Percentiles rank a stretch among this genome's conserved stretches.
Evolutionary conservation across 2,888 invertebrate genomes (phyloP).

Genomic region (Amblyjoppa fuscipennis): DNA sequence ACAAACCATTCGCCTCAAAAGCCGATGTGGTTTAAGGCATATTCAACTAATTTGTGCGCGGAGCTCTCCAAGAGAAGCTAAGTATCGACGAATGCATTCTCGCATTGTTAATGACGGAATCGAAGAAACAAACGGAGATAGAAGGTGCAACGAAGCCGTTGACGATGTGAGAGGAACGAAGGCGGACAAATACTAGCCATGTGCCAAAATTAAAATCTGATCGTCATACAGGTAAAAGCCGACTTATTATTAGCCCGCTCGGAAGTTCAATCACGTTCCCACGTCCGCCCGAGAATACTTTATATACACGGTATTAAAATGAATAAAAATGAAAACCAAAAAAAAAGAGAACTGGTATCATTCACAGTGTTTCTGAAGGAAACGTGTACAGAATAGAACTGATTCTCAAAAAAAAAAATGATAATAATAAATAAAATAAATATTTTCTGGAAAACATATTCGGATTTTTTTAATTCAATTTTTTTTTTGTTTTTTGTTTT

Average conservation of each 20-base stretch:
- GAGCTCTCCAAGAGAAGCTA: too few relatives aligned
- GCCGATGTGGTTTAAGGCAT: too few relatives aligned
- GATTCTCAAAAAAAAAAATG: too few relatives aligned
- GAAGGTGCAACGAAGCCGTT: neutral
- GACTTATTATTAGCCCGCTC: constrained; percentile 81
- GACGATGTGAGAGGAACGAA: neutral
- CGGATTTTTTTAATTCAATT: neutral
- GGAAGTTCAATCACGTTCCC: constrained; percentile 79
- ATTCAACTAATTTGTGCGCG: too few relatives aligned
- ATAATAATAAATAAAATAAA: too few relatives aligned
- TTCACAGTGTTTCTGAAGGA: constrained; percentile 6
- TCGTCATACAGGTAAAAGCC: constrained; percentile 74
- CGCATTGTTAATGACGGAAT: too few relatives aligned
- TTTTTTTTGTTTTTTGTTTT: neutral
- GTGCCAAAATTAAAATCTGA: constrained; percentile 75
- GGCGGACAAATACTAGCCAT: constrained; percentile 48
- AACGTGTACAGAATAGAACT: neutral
- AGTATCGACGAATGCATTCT: neutral
- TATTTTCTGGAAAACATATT: neutral
- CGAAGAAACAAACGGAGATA: neutral
- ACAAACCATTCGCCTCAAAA: too few relatives aligned
- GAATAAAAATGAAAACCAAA: neutral
- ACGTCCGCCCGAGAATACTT: constrained; percentile 71
- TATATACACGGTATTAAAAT: constrained; percentile 55
- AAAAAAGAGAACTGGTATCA: constrained; percentile 43